phyloP scores from a whole-genome alignment of 1,140 invertebrate genomes.

The Lucilia sericata region DNA sequence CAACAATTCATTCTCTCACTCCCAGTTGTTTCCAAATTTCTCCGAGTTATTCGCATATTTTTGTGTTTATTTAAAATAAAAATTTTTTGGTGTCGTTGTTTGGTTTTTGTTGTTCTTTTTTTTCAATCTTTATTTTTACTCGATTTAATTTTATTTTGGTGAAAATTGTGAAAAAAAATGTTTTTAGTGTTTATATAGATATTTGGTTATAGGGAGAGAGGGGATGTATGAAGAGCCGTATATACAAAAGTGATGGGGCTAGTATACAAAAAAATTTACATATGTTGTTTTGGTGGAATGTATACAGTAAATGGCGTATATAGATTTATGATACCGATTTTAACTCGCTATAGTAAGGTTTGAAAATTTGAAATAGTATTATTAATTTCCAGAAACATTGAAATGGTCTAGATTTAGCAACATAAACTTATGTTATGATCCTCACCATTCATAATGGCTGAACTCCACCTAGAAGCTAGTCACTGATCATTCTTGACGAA shows the following conservation, averaged over 20 bases:
- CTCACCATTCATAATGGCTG: too few relatives aligned
- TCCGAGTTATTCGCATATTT: neutral
- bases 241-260: neutral
- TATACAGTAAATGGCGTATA: neutral
- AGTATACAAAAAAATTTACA: neutral
- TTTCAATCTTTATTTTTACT: neutral
- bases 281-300: neutral
- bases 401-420: too few relatives aligned
- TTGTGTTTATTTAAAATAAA: neutral
- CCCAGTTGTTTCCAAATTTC: neutral
- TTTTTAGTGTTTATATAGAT: slow-evolving; percentile 5
- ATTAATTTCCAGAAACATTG: too few relatives aligned
- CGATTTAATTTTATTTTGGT: slow-evolving; percentile 18
- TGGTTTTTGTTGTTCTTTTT: neutral
- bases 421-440: too few relatives aligned
- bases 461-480: too few relatives aligned
- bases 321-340: neutral
- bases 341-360: too few relatives aligned
- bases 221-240: neutral
- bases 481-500: too few relatives aligned
- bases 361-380: too few relatives aligned
- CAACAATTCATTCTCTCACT: neutral
- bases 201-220: neutral
- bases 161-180: slow-evolving; percentile 7
- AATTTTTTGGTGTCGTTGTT: slow-evolving; percentile 8